Percentiles rank a stretch among this genome's conserved stretches.
Conservation (phyloP, 1,140 invertebrate genomes). For the Microplitis demolitor region DNA sequence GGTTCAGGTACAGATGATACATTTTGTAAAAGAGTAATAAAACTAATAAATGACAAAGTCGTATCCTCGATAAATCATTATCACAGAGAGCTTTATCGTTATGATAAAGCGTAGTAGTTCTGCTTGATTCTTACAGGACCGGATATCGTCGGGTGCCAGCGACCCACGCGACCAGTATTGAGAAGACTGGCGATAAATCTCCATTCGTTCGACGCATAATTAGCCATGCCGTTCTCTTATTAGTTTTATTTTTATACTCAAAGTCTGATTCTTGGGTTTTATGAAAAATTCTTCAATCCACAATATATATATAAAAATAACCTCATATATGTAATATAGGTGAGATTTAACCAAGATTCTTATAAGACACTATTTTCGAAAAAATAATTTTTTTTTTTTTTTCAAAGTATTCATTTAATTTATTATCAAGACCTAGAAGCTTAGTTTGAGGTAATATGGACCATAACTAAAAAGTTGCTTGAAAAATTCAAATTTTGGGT, state of each 20-base stretch:
- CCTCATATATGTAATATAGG: background rate
- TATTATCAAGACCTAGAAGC: no score
- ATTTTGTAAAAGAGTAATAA: no score
- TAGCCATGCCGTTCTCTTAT: slow-evolving; percentile 21
- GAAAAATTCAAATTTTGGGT: no score
- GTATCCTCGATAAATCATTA: slow-evolving; percentile 10
- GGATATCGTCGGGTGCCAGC: slow-evolving; percentile 7
- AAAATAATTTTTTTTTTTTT: no score
- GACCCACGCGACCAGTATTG: slow-evolving; percentile 25
- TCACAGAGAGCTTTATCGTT: slow-evolving; percentile 11
- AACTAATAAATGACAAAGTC: background rate
- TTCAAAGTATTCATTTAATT: no score
- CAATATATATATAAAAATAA: background rate
- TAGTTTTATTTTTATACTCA: slow-evolving; percentile 17
- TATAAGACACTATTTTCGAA: background rate
- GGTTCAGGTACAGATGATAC: background rate
- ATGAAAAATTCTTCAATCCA: background rate
- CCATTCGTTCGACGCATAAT: slow-evolving; percentile 37
- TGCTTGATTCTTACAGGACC: slow-evolving; percentile 19
- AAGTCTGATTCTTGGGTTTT: background rate
- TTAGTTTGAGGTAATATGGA: no score
- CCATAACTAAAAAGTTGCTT: no score
- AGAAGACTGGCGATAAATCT: slow-evolving; percentile 41
- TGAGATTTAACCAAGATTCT: background rate
- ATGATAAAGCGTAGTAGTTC: slow-evolving; percentile 16